phyloP scores from a whole-genome alignment of 2,797 vertebrate genomes.

The Lagocephalus sceleratus region DNA sequence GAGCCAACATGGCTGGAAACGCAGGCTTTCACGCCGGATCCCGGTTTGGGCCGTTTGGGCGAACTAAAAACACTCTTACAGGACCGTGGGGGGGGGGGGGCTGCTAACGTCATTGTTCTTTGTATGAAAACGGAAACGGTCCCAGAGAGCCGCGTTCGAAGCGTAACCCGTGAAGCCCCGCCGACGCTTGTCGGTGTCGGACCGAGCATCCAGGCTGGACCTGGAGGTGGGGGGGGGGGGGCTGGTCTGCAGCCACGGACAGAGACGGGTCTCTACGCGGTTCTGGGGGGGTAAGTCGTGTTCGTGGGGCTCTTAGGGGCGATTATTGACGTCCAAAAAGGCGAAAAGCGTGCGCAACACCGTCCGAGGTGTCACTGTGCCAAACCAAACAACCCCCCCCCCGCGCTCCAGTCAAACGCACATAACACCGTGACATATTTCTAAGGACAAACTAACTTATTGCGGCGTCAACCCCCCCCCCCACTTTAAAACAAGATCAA shows the following conservation, averaged over 20 bases:
- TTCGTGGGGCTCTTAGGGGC: constrained; percentile 13
- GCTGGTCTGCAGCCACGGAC: no score
- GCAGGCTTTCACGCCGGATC: constrained; percentile 35
- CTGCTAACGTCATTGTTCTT: constrained; percentile 36
- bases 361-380: constrained; percentile 57
- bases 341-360: constrained; percentile 55
- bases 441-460: constrained; percentile 16
- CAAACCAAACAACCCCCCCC: constrained; percentile 37
- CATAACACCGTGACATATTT: constrained; percentile 5
- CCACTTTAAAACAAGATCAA: no score
- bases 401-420: constrained; percentile 4
- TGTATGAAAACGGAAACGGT: constrained; percentile 58
- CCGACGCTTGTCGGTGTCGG: no score
- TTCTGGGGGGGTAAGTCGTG: constrained; percentile 42
- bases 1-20: constrained; percentile 33
- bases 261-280: no score
- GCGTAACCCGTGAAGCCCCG: background rate
- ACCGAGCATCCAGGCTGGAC: constrained; percentile 5
- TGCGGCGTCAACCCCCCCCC: constrained; percentile 2
- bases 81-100: background rate
- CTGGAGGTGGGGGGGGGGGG: no score
- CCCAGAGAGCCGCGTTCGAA: constrained; percentile 14
- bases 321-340: constrained; percentile 38
- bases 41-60: constrained; percentile 11
- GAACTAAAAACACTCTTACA: constrained; percentile 15